Conservation (phyloP, 2,888 invertebrate species). For the Neocrepidodera transversa region DNA sequence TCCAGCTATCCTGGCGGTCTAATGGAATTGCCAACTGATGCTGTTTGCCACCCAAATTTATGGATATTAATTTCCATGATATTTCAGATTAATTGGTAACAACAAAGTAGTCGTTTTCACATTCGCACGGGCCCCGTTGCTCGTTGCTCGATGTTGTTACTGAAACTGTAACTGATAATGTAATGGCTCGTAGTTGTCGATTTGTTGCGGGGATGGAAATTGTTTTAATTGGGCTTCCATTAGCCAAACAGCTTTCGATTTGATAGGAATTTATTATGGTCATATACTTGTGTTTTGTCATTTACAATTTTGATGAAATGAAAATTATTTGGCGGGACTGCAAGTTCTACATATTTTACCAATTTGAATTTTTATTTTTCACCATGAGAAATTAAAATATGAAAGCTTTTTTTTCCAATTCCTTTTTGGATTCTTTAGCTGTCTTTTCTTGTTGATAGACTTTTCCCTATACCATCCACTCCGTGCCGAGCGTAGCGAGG, state of each 20-base stretch:
- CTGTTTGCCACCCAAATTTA: conserved; percentile 58
- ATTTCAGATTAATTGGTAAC: conserved; percentile 50
- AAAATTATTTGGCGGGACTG: too few relatives aligned
- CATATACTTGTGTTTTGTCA: not conserved
- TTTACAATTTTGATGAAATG: too few relatives aligned
- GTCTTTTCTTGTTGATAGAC: too few relatives aligned
- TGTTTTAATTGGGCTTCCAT: conserved; percentile 26
- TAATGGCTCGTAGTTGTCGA: conserved; percentile 34
- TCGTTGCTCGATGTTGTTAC: not conserved
- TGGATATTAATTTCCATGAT: conserved; percentile 58
- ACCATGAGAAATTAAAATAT: too few relatives aligned
- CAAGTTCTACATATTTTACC: too few relatives aligned
- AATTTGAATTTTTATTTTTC: too few relatives aligned
- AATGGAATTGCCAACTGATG: conserved; percentile 58
- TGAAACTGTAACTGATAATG: conserved; percentile 17
- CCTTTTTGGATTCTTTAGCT: too few relatives aligned
- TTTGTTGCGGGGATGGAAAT: conserved; percentile 29
- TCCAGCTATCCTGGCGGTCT: conserved; percentile 42
- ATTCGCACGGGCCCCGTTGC: conserved; percentile 6
- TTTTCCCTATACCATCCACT: too few relatives aligned
- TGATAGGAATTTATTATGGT: conserved; percentile 10
- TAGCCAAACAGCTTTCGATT: conserved; percentile 14
- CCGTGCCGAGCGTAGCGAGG: too few relatives aligned
- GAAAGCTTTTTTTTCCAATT: too few relatives aligned
- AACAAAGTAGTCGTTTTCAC: conserved; percentile 37